These are phyloP conservation scores for Oxyruncus cristatus DNA, from an alignment of 2,113 vertebrate genomes.

Conservation along the genomic window DNA sequence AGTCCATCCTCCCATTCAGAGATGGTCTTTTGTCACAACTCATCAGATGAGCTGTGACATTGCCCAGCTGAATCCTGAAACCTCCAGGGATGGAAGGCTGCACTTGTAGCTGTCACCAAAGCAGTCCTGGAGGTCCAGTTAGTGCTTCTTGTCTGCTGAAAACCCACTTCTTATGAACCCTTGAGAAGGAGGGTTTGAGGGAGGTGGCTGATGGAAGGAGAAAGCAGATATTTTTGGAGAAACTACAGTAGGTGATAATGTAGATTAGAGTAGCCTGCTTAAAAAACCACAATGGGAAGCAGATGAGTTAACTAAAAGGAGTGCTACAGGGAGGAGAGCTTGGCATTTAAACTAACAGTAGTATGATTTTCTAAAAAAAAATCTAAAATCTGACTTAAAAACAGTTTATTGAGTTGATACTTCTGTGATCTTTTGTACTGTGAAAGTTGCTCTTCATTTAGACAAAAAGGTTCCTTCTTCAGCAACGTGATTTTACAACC, in stretches of 20 bases:
- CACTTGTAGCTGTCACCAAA: constrained; percentile 26
- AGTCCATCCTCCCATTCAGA: background rate
- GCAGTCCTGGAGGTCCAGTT: constrained; percentile 12
- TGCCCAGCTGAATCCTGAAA: background rate
- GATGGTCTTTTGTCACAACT: background rate
- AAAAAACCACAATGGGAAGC: background rate
- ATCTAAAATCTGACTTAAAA: background rate
- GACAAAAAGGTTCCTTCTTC: background rate
- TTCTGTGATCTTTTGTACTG: background rate
- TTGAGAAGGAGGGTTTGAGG: background rate
- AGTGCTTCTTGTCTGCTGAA: constrained; percentile 27
- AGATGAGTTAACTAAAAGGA: background rate
- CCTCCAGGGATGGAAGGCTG: background rate
- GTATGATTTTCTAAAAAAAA: background rate
- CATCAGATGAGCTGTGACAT: background rate
- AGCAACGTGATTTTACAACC: background rate
- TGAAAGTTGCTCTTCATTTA: background rate
- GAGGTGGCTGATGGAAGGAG: background rate
- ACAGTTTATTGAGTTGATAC: background rate
- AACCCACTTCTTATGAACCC: background rate
- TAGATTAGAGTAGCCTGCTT: background rate
- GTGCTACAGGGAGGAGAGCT: background rate
- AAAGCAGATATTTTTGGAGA: background rate
- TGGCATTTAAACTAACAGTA: background rate
- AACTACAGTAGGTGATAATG: background rate